These are phyloP conservation scores for Marcusenius ussheri DNA, from an alignment of 2,113 vertebrate species.

Conservation along the genomic window DNA sequence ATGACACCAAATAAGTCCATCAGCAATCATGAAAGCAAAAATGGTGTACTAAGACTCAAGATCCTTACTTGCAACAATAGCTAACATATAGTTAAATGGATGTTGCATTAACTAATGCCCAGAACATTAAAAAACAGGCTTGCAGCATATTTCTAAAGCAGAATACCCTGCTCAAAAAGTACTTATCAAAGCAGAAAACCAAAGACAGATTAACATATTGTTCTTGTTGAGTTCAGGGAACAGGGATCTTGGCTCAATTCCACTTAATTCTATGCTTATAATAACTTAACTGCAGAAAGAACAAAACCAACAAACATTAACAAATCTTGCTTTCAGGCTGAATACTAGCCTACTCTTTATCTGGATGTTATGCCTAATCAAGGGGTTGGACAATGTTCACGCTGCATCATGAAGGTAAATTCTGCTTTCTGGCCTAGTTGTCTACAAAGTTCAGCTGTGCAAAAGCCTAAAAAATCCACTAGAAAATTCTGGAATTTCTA, in stretches of 20 bases:
- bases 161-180: background rate
- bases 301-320: background rate
- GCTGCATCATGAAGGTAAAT: background rate
- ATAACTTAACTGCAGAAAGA: background rate
- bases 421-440: background rate
- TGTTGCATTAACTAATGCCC: background rate
- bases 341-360: background rate
- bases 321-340: background rate
- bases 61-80: background rate
- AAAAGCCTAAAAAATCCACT: background rate
- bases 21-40: background rate
- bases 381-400: background rate
- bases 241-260: background rate
- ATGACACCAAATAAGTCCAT: background rate
- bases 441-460: background rate
- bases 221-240: background rate
- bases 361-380: background rate
- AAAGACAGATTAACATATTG: background rate
- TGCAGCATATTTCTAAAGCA: background rate
- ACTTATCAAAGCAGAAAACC: background rate
- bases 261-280: background rate
- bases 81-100: background rate
- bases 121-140: background rate
- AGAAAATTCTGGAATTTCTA: background rate
- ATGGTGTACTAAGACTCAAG: background rate